Percentiles rank a stretch among this genome's conserved stretches.
phyloP scores from a whole-genome alignment of 2,888 invertebrate genomes.

The Zeuzera pyrina region DNA sequence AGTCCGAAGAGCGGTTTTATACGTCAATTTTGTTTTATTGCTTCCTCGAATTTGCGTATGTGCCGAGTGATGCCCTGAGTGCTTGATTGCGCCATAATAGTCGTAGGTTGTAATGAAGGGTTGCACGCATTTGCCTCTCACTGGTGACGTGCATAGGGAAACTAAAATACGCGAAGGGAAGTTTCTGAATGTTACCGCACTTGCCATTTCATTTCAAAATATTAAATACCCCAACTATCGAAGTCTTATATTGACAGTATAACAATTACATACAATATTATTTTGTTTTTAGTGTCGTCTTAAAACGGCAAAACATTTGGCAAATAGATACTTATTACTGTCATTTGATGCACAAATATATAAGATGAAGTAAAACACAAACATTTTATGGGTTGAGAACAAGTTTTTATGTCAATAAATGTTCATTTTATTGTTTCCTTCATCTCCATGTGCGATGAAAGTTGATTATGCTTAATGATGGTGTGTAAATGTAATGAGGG shows the following conservation, averaged over 20 bases:
- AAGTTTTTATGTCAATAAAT: conserved; percentile 38
- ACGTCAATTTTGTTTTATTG: conserved; percentile 66
- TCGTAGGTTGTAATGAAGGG: conserved; percentile 63
- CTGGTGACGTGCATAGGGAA: conserved; percentile 45
- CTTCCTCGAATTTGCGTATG: conserved; percentile 67
- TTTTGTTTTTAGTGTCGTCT: no score
- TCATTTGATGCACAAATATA: no score
- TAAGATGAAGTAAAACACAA: no score
- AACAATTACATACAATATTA: no score
- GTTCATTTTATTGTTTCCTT: conserved; percentile 56
- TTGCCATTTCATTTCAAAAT: conserved; percentile 43
- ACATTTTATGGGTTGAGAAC: no score
- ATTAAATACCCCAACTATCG: conserved; percentile 35
- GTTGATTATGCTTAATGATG: conserved; percentile 59
- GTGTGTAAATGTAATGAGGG: conserved; percentile 63
- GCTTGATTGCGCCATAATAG: conserved; percentile 66
- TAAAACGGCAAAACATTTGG: no score
- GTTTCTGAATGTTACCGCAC: conserved; percentile 51
- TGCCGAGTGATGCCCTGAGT: conserved; percentile 63
- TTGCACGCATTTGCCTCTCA: conserved; percentile 50
- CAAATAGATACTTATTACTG: no score
- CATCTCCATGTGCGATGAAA: conserved; percentile 57
- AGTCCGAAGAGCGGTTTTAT: conserved; percentile 59
- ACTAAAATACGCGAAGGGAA: conserved; percentile 51
- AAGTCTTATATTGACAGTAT: no score